phyloP scores from a whole-genome alignment of 2,113 vertebrate genomes.

The Chaenogobius annularis region DNA sequence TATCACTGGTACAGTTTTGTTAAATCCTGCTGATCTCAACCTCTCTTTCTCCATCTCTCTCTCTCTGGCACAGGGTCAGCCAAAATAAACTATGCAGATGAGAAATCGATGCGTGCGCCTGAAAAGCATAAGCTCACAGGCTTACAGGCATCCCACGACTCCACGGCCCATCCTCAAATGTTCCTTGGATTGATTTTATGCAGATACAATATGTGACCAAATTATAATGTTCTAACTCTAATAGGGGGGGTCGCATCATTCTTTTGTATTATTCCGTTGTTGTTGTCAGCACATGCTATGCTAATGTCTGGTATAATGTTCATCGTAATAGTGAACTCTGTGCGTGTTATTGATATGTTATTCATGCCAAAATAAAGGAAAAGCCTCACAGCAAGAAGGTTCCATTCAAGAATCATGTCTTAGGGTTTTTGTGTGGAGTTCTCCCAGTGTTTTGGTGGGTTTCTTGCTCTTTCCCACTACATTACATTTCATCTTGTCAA shows the following conservation, averaged over 20 bases:
- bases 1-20: no score
- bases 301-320: neutral
- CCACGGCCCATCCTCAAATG: slow-evolving; percentile 9
- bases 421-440: neutral
- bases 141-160: neutral
- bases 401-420: neutral
- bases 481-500: no score
- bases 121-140: neutral
- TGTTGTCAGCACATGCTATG: neutral
- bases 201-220: slow-evolving; percentile 12
- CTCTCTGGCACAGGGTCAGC: slow-evolving; percentile 1
- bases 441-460: no score
- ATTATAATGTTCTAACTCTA: slow-evolving; percentile 1
- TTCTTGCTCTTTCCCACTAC: no score
- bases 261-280: neutral
- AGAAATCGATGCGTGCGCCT: neutral
- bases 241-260: neutral
- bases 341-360: neutral
- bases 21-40: neutral
- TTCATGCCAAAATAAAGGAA: neutral
- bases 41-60: neutral
- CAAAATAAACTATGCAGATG: slow-evolving; percentile 25
- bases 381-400: neutral
- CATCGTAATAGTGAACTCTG: neutral
- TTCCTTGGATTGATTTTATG: slow-evolving; percentile 38